Evolutionary conservation across 37 sponge, comb jelly and placozoan species (phyloP), one percentile per base, ranked within the genome.

Genomic region (Cladorhizidae sp.): DNA sequence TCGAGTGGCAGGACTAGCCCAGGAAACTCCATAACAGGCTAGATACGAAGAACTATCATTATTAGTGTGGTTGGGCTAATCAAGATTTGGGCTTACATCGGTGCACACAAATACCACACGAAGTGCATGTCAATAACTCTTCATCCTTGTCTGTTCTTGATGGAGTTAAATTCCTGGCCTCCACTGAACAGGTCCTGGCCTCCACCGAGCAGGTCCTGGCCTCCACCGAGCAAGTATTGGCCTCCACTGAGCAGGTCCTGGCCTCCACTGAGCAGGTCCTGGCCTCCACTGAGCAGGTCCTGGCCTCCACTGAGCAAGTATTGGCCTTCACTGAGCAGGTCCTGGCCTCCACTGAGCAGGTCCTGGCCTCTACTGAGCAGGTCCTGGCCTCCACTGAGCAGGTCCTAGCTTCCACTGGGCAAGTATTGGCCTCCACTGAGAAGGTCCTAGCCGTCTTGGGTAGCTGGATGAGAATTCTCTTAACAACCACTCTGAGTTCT

Each of bases 21-120:
- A 68, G 32, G 43, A 12, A 11, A 90, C 67, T 41, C 96, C 96
- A 75, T 93, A 95, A 50, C 96, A 95, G 32, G 86, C 91, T 91
- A 64, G 31, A 65, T 15, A 62, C 3, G 31, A 40, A 64, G 28
- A 29, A 63, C 37, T 55, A 32, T 6, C 56, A 32, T 28, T 55
- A 3, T 3, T 20, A 15, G n/a, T 39, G 14, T 2, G 21, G 15
- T 26, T 9, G 26, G 6, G 6, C 32, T 33, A 29, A 21, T 7
- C 1, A 57, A 77, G 18, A 43, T 15, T 50, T 23, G 2, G 0
- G 37, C 87, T 83, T 67, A 92, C 92, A 82, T 76, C 57, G 83
- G 65, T 92, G 92, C 2, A 92, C 92, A 70, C 80, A 83, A 22
- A 92, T 80, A 45, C 29, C 64, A 64, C 92, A 92, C 28, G 59